phyloP scores from a whole-genome alignment of 1,140 invertebrate genomes.

The Camponotus pennsylvanicus region DNA sequence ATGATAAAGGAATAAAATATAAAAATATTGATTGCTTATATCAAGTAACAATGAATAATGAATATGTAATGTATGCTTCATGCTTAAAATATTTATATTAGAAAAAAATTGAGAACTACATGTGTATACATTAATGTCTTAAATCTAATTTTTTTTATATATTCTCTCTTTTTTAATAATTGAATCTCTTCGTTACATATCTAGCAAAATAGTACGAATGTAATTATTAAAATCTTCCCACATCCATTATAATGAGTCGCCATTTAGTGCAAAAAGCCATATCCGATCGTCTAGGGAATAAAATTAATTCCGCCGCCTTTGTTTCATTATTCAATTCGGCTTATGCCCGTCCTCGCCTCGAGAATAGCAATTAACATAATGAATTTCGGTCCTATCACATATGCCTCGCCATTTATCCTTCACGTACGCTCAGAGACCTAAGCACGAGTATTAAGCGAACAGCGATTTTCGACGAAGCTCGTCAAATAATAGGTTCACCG shows the following conservation, averaged over 20 bases:
- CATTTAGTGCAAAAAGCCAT: constrained; percentile 2
- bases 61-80: neutral
- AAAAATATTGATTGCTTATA: neutral
- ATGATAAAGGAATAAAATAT: neutral
- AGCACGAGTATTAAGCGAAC: constrained; percentile 58
- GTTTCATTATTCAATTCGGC: constrained; percentile 52
- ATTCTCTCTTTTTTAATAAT: neutral
- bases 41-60: neutral
- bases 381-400: constrained; percentile 53
- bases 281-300: constrained; percentile 21
- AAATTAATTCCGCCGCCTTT: constrained; percentile 51
- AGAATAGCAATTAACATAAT: constrained; percentile 56
- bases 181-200: neutral
- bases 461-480: constrained; percentile 50
- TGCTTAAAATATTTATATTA: constrained; percentile 4
- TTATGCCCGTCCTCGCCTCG: neutral
- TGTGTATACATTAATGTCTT: neutral
- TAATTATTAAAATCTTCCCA: constrained; percentile 20
- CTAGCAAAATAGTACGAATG: neutral
- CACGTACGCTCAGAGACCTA: neutral
- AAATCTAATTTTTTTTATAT: neutral
- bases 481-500: constrained; percentile 49
- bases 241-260: constrained; percentile 2
- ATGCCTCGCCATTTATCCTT: constrained; percentile 56
- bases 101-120: neutral